Conservation (phyloP, 2,113 vertebrate genomes). For the Carettochelys insculpta region DNA sequence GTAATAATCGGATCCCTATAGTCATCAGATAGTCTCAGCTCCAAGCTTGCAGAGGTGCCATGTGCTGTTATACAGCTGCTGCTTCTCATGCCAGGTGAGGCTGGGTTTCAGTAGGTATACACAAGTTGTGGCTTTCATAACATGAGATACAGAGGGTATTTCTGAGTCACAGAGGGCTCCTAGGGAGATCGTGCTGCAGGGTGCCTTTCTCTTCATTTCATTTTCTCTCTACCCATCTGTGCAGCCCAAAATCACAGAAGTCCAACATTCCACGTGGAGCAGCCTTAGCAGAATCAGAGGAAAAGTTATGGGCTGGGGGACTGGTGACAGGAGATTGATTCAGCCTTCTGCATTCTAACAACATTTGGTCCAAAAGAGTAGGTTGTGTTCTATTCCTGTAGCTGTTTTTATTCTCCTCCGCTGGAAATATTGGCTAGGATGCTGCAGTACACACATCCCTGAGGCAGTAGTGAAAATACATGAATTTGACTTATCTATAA, state of each 20-base stretch:
- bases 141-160: not conserved
- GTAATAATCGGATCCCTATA: not conserved
- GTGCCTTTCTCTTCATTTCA: not conserved
- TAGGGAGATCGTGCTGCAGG: not conserved
- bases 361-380: not conserved
- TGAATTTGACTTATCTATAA: not conserved
- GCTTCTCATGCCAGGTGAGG: not conserved
- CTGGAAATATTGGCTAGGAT: not conserved
- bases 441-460: not conserved
- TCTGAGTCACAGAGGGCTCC: not conserved
- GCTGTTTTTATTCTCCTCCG: not conserved
- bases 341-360: constrained; percentile 1
- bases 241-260: not conserved
- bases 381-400: not conserved
- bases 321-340: not conserved
- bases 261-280: not conserved
- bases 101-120: not conserved
- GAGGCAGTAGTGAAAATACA: not conserved
- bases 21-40: not conserved
- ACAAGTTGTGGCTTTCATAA: not conserved
- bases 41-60: not conserved
- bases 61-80: not conserved
- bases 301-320: not conserved
- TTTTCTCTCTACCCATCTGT: not conserved
- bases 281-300: constrained; percentile 13